Evolutionary conservation across 2,113 vertebrate genomes (phyloP).

Genomic region (Ornithorhynchus anatinus): DNA sequence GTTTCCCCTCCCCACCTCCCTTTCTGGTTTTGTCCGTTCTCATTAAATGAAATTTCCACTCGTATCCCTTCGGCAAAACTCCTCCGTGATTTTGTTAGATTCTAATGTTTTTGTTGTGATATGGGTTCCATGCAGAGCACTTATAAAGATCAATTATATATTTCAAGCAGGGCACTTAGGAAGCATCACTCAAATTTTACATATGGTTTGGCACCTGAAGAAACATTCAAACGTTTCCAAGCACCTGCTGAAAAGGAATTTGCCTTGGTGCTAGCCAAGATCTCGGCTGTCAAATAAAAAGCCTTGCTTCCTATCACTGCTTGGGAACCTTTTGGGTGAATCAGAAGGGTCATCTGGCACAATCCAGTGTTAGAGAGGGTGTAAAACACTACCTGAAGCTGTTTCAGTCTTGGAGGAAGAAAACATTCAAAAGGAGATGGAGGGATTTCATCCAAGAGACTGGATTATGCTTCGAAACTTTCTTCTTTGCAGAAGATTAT

Average conservation of each 20-base stretch:
- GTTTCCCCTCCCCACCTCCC: not conserved
- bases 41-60: not conserved
- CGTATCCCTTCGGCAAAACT: not conserved
- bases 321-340: not conserved
- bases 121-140: not conserved
- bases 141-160: conserved; percentile 5
- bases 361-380: not conserved
- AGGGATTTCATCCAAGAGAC: not conserved
- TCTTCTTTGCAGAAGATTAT: too few species aligned
- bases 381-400: conserved; percentile 2
- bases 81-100: not conserved
- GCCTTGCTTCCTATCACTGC: not conserved
- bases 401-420: not conserved
- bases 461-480: not conserved
- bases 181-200: not conserved
- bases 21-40: not conserved
- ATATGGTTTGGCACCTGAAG: not conserved
- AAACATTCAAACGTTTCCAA: not conserved
- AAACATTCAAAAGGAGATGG: not conserved
- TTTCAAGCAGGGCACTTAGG: not conserved
- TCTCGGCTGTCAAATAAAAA: not conserved
- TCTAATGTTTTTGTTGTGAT: not conserved
- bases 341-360: not conserved
- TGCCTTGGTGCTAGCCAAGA: not conserved
- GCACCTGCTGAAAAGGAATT: not conserved